phyloP scores from a whole-genome alignment of 2,888 invertebrate species.

The Graphium colonna region DNA sequence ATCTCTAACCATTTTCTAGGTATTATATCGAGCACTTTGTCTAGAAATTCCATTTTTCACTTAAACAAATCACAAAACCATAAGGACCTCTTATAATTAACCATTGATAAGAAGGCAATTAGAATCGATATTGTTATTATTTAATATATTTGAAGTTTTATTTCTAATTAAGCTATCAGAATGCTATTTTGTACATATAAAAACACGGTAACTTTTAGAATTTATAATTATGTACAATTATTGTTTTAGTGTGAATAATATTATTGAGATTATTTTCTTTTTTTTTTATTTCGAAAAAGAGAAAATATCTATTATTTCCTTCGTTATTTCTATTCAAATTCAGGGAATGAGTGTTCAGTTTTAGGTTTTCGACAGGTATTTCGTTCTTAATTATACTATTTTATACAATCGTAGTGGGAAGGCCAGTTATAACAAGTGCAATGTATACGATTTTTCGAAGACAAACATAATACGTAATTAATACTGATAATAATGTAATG shows the following conservation, averaged over 20 bases:
- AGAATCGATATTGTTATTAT: conserved; percentile 79
- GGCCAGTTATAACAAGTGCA: conserved; percentile 80
- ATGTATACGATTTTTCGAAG: conserved; percentile 80
- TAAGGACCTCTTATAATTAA: conserved; percentile 81
- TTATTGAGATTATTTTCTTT: conserved; percentile 66
- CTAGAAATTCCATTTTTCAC: conserved; percentile 38
- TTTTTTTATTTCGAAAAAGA: conserved; percentile 36
- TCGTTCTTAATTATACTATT: conserved; percentile 37
- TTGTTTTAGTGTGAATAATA: conserved; percentile 78
- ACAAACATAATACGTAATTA: conserved; percentile 76
- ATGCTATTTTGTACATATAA: conserved; percentile 75
- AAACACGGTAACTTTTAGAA: conserved; percentile 69
- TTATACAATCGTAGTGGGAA: conserved; percentile 53
- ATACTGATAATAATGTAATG: conserved; percentile 73
- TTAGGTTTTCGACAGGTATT: conserved; percentile 49
- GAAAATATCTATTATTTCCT: conserved; percentile 60
- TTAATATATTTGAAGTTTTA: conserved; percentile 80
- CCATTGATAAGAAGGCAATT: conserved; percentile 80
- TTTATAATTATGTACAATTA: conserved; percentile 72
- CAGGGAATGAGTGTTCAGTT: conserved; percentile 57
- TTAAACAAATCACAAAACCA: conserved; percentile 75
- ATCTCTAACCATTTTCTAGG: conserved; percentile 7
- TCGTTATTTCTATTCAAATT: conserved; percentile 39
- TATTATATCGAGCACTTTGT: conserved; percentile 48
- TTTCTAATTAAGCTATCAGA: conserved; percentile 75